phyloP scores from a whole-genome alignment of 2,888 invertebrate genomes.

The Acutogordius australiensis region DNA sequence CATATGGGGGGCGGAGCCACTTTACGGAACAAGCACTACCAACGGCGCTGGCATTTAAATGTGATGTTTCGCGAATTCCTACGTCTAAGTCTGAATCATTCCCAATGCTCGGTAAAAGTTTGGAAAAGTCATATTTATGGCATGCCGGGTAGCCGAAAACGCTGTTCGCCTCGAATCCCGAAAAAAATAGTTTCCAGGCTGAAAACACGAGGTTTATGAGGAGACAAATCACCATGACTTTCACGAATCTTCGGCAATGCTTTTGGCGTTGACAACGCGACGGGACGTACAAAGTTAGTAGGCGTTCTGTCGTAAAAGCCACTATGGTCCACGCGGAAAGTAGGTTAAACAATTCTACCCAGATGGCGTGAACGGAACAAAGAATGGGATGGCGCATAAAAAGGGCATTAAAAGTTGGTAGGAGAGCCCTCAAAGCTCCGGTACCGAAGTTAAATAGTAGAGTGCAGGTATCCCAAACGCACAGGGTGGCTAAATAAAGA shows the following conservation, averaged over 20 bases:
- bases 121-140: not conserved
- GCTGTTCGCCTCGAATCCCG: not conserved
- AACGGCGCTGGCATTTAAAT: not conserved
- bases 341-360: not conserved
- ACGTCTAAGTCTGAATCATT: not conserved
- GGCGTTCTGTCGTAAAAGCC: not conserved
- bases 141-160: not conserved
- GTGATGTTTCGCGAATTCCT: not conserved
- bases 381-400: not conserved
- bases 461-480: not conserved
- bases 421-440: not conserved
- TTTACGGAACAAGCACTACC: not conserved
- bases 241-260: not conserved
- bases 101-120: too few species aligned
- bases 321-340: constrained; percentile 8
- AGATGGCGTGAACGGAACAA: not conserved
- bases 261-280: not conserved
- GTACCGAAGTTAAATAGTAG: not conserved
- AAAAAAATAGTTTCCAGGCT: not conserved
- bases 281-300: not conserved
- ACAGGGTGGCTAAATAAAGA: not conserved
- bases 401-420: not conserved
- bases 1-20: not conserved
- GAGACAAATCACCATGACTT: not conserved
- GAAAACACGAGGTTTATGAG: not conserved